Percentiles rank a stretch among this genome's conserved stretches.
These are phyloP conservation scores for Drosophila ustulata DNA, from an alignment of 2,888 invertebrate genomes.

Conservation along the genomic window DNA sequence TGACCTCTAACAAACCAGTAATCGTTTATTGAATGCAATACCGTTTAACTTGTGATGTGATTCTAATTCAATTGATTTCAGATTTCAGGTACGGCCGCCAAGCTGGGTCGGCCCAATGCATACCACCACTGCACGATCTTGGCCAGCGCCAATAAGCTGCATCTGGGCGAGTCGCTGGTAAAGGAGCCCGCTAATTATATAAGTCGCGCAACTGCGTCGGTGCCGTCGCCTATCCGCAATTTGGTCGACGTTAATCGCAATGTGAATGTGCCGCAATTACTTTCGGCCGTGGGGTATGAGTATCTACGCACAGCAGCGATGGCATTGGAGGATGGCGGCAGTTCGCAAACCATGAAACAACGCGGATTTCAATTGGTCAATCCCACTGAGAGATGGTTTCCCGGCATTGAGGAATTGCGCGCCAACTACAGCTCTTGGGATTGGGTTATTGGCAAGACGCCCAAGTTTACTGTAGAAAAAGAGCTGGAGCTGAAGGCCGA, in stretches of 20 bases:
- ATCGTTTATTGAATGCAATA: background rate
- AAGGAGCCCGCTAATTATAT: slow-evolving; percentile 92
- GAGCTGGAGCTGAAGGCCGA: slow-evolving; percentile 85
- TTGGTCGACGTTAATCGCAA: slow-evolving; percentile 90
- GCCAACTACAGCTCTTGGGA: slow-evolving; percentile 92
- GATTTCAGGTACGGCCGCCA: slow-evolving; percentile 98
- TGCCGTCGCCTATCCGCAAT: slow-evolving; percentile 93
- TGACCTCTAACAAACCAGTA: slow-evolving; percentile 26
- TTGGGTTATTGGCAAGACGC: slow-evolving; percentile 95
- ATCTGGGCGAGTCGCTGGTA: slow-evolving; percentile 90
- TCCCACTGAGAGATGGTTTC: slow-evolving; percentile 95
- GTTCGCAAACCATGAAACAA: slow-evolving; percentile 89
- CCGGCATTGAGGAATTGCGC: slow-evolving; percentile 90
- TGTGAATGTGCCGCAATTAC: slow-evolving; percentile 89
- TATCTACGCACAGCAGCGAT: slow-evolving; percentile 91
- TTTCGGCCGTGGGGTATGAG: slow-evolving; percentile 93
- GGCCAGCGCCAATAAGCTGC: slow-evolving; percentile 92
- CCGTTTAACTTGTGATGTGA: background rate
- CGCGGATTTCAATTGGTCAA: slow-evolving; percentile 94
- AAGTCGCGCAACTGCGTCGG: slow-evolving; percentile 94
- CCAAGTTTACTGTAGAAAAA: slow-evolving; percentile 90
- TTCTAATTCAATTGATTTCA: slow-evolving; percentile 81
- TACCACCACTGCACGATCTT: slow-evolving; percentile 99
- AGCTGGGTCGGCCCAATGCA: slow-evolving; percentile 93
- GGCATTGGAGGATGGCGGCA: slow-evolving; percentile 90